Evolutionary conservation across 1,140 invertebrate species (phyloP), one percentile per base, ranked within the genome.

Genomic region (Geopemphigus sp.): DNA sequence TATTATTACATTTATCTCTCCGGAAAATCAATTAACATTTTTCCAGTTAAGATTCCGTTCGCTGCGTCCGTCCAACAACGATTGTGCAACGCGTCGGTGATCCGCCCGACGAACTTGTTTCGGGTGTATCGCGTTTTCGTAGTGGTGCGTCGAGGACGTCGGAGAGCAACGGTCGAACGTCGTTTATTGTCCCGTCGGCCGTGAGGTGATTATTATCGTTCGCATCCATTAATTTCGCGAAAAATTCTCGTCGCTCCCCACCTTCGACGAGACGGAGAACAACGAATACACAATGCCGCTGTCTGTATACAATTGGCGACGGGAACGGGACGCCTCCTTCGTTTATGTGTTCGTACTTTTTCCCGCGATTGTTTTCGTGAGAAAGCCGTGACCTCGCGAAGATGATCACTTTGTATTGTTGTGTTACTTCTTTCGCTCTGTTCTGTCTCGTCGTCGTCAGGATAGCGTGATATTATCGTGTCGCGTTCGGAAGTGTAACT

Each of bases 21-120:
- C 32, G 32, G 32, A 8, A 72, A 72, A 72, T 72, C 47, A 72
- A 72, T 72, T 72, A 72, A 72, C 68, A 54, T 54, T 72, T 53
- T 54, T 72, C 10, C 47, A 6, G 12, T 39, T 39, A 39, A 39
- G 32, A 4, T 39, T 8, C 32, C 32, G 32, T 39, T 8, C 3
- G 32, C 32, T 8, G 32, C 32, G 32, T 3, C 3, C 32, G 3
- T n/a, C n/a, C n/a, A n/a, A n/a, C n/a, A n/a, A n/a, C n/a, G n/a
- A n/a, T n/a, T n/a, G n/a, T n/a, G n/a, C n/a, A n/a, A n/a, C n/a
- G n/a, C n/a, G n/a, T n/a, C n/a, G n/a, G n/a, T n/a, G n/a, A n/a
- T n/a, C n/a, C n/a, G n/a, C n/a, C n/a, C n/a, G n/a, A n/a, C n/a
- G n/a, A n/a, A n/a, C n/a, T n/a, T n/a, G n/a, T n/a, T n/a, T n/a